Conservation (phyloP, 2,113 vertebrate genomes). For the Rhinoptilus africanus region DNA sequence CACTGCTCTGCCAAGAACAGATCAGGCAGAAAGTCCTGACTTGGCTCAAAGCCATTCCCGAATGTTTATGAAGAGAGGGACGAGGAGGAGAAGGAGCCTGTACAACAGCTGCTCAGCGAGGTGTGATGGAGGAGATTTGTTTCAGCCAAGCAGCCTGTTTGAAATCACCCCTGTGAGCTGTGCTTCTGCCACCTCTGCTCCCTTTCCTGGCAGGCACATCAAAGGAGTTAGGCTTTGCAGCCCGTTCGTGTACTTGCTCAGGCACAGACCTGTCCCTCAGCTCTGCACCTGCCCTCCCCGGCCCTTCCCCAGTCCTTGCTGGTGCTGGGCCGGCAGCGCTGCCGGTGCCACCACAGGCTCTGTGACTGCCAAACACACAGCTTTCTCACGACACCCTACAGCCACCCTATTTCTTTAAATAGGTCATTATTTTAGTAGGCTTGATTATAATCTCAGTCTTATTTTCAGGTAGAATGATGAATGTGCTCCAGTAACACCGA, state of each 20-base stretch:
- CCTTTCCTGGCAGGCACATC: background rate
- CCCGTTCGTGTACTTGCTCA: background rate
- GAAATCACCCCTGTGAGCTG: background rate
- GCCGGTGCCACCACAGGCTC: background rate
- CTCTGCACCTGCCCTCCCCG: background rate
- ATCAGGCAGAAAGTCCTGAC: background rate
- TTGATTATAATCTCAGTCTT: background rate
- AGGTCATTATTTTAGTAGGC: background rate
- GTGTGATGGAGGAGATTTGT: background rate
- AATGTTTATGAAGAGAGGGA: background rate
- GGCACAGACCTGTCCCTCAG: background rate
- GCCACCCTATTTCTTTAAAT: background rate
- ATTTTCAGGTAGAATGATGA: background rate
- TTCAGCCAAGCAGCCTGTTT: background rate
- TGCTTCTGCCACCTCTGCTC: background rate
- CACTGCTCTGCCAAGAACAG: background rate
- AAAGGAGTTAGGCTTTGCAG: background rate
- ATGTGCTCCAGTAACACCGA: background rate
- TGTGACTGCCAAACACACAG: background rate
- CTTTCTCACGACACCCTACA: background rate
- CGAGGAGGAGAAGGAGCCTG: background rate
- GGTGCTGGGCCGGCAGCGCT: background rate
- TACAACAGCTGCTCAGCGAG: background rate
- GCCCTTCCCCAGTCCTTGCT: background rate
- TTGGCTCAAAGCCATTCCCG: background rate